Evolutionary conservation across 2,797 vertebrate genomes (phyloP), one percentile per base, ranked within the genome.

Genomic region (Neopelma chrysocephalum): DNA sequence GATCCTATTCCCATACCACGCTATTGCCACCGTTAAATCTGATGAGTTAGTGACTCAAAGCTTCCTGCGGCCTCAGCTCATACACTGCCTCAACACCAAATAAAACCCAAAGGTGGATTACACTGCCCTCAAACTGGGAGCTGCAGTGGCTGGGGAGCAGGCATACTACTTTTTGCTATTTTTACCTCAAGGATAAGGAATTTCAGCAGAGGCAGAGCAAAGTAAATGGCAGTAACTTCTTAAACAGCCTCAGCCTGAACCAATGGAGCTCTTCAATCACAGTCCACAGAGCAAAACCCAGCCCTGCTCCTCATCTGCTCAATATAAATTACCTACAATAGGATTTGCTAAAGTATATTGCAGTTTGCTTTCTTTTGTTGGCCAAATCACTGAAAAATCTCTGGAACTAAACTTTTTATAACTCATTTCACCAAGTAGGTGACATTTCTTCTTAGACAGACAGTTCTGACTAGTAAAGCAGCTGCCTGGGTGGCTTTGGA

Each of bases 161-260:
- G 22, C 50, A 57, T 2, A 5, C 25, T 29, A 25, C 12, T 54
- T 84, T 64, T 62, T 79, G 62, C 70, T 89, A 40, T 81, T 94
- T 86, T 83, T 77, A 66, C 65, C 36, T 78, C 48, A 78, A 84
- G 61, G 61, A 81, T 84, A 91, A 58, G 25, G n/a, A 83, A 84
- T 47, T 86, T 12, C 72, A 77, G 18, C 34, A 80, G 87, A 84
- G 50, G 27, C 17, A 81, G 36, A n/a, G 57, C 48, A 91, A 77
- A 71, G 21, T 29, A 72, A 77, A 68, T 1, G 2, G 26, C 51
- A 54, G 36, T 62, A 83, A 21, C 73, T 83, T 91, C 65, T 78
- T 70, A 75, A 91, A 60, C 40, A 38, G 69, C 25, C 60, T 70
- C 5, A 9, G 40, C 21, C 70, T 79, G 42, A 79, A 85, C 61